A percentile compares a stretch with the other conserved stretches of the same genome.
Evolutionary conservation across 2,797 vertebrate genomes (phyloP).

Genomic region (Benthosema pterotum): DNA sequence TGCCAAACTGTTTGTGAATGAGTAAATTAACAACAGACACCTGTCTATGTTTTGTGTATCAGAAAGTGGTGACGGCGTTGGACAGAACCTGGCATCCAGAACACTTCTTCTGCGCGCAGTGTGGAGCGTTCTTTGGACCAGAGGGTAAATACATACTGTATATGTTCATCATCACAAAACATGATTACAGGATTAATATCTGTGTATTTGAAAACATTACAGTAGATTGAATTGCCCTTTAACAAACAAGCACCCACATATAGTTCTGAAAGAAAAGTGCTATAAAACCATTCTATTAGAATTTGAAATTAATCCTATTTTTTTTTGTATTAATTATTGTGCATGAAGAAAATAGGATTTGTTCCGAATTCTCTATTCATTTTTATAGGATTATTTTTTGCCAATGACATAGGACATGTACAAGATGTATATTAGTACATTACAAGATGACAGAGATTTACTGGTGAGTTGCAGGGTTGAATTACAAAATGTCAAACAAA

Average conservation of each 20-base stretch:
- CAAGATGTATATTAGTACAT: no score
- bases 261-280: no score
- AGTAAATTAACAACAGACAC: background rate
- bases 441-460: no score
- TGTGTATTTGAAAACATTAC: background rate
- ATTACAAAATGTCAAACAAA: background rate
- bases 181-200: background rate
- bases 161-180: background rate
- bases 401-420: no score
- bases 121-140: constrained; percentile 92
- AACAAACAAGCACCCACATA: background rate
- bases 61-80: constrained; percentile 96
- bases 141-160: constrained; percentile 83
- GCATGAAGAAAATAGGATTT: no score
- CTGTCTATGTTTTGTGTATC: constrained; percentile 39
- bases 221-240: background rate
- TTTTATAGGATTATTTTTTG: no score
- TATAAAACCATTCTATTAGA: no score
- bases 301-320: no score
- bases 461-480: background rate
- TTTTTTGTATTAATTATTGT: no score
- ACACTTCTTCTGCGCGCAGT: constrained; percentile 96
- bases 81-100: constrained; percentile 96
- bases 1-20: background rate
- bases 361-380: no score